Evolutionary conservation across 2,113 vertebrate genomes (phyloP).

Genomic region (Bambusicola thoracicus): DNA sequence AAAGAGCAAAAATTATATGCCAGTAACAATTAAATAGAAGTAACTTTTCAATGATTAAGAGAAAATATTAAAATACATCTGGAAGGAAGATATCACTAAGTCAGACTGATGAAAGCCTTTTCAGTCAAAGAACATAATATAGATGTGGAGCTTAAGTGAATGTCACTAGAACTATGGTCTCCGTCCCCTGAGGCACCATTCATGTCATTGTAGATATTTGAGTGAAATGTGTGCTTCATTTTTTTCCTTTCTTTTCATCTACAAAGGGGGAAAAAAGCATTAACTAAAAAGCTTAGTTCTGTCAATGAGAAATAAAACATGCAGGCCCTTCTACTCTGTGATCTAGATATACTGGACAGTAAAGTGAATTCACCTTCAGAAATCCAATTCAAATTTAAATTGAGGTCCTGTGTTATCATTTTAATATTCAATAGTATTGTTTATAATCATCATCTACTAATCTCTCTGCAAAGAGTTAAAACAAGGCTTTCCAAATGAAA

Average conservation of each 20-base stretch:
- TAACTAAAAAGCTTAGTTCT: not conserved
- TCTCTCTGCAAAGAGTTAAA: not conserved
- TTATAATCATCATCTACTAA: not conserved
- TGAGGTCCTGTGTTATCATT: not conserved
- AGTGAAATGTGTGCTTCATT: not conserved
- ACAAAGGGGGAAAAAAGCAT: not conserved
- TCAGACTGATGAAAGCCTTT: not conserved
- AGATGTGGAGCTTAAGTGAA: not conserved
- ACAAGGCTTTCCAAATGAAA: not conserved
- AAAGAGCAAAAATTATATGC: not conserved
- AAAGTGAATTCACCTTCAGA: conserved; percentile 14
- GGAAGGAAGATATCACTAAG: not conserved
- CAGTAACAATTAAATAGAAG: not conserved
- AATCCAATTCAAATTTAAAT: conserved; percentile 32
- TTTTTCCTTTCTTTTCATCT: conserved; percentile 19
- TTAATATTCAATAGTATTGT: not conserved
- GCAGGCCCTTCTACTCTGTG: not conserved
- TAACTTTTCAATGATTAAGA: not conserved
- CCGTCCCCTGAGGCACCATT: conserved; percentile 13
- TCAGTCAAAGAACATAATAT: not conserved
- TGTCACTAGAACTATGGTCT: not conserved
- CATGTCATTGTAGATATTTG: not conserved
- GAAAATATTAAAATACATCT: not conserved
- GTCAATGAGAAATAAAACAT: not conserved
- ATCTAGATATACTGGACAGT: not conserved